Evolutionary conservation across 2,888 invertebrate genomes (phyloP), one percentile per base, ranked within the genome.

Genomic region (Drosophila meridiana): DNA sequence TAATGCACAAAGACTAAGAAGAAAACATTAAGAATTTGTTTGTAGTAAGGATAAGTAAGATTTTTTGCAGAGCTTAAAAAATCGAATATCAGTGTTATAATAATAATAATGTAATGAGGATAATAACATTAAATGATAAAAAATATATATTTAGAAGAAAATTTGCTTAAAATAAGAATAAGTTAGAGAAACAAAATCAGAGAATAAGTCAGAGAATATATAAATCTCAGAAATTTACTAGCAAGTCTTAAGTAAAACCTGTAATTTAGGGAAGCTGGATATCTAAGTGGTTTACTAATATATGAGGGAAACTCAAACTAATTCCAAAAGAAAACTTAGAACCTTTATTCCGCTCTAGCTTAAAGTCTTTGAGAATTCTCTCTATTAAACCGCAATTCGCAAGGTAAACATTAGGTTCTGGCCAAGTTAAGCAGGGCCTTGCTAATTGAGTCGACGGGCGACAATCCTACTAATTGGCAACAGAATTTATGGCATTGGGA

Each of bases 401-500:
- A 14, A n/a, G 38, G 68, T 59, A 13, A 30, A 9, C 9, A 36
- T 40, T 40, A 8, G 11, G 26, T 9, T 36, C 9, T 40, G 20
- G 36, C 38, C 40, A 20, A 32, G 36, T n/a, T 61, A 0, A 13
- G 28, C 40, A 13, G 32, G 40, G 20, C 20, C n/a, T 63, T 56
- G 66, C 69, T 84, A 83, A 83, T 83, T 87, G 72, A 69, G 75
- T 66, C 69, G 63, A 52, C 58, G 55, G 36, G 45, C 58, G 50
- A 45, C 60, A 45, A 30, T 63, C 73, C 74, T 61, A 63, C 71
- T 83, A 83, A 89, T 84, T 89, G 89, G 69, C 69, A 32, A 73
- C 55, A 71, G 72, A 89, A 82, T 89, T 84, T 84, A 84, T 84
- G 89, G 83, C 80, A 58, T 36, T 74, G 73, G 52, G 67, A 75